Base-by-base conservation (phyloP, 2,888 invertebrate genomes). In the Rhamphomyia laevipes region DNA sequence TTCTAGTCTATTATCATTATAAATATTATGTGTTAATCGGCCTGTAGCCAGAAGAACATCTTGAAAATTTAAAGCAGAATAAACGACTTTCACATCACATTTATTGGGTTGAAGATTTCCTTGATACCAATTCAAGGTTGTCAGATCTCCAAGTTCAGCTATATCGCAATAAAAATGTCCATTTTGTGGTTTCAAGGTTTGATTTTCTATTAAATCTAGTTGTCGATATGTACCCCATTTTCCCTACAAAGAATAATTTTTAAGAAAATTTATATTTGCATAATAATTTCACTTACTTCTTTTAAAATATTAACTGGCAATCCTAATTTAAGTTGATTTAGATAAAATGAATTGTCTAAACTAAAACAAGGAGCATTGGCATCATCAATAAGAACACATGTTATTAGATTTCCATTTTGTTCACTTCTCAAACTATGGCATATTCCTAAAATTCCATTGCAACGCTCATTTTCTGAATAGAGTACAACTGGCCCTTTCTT, bases 41-140 rank as follows among this genome's bases (percentile, higher is more conserved):
- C 92, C 93, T 1, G 87, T 86, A 0, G 92, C 87, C 2, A 87
- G 74, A 93, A 94, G 93, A 1, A 95, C 74, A 65, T 94, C 94
- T 61, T 87, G 82, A 78, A 93, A 94, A 72, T 94, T 95, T 16
- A 94, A 67, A 0, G 90, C 77, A 0, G 87, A 71, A 63, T 84
- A 89, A 11, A 76, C 67, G 3, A 59, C 43, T 38, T 75, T 60
- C 2, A 57, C 44, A 12, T 74, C 59, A 0, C 72, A 67, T 2
- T 82, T 81, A 65, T 89, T n/a, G 6, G 38, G 40, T 1, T 17
- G 23, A 42, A 75, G 58, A 0, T 73, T 68, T 2, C 84, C 84
- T 67, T 91, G 82, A 3, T 89, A 64, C 88, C 89, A 90, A 18
- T 70, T 74, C 27, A 94, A 63, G 12, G 87, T 81, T 0, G 86